Evolutionary conservation across 2,797 vertebrate species (phyloP).

Genomic region (Poeciliopsis infans): DNA sequence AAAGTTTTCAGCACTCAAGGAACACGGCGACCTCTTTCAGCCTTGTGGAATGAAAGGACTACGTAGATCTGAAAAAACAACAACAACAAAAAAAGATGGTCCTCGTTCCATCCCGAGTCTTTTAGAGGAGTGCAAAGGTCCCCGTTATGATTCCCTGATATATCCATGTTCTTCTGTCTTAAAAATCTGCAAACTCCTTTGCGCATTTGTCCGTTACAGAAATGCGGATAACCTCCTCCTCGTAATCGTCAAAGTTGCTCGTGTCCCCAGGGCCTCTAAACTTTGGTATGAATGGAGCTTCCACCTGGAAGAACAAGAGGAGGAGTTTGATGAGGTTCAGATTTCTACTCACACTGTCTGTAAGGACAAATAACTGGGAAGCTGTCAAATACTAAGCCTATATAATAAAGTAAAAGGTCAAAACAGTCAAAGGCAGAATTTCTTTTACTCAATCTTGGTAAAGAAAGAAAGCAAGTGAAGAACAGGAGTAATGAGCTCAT

Average conservation of each 20-base stretch:
- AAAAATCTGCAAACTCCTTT: constrained; percentile 99
- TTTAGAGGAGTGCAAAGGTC: constrained; percentile 96
- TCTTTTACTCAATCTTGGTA: too few relatives aligned
- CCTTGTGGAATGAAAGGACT: constrained; percentile 95
- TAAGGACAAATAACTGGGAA: background rate
- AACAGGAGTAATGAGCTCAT: too few relatives aligned
- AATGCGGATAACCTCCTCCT: constrained; percentile 98
- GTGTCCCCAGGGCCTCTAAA: constrained; percentile 98
- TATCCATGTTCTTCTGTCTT: constrained; percentile 83
- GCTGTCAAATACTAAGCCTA: background rate
- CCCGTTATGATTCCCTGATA: constrained; percentile 89
- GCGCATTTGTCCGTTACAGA: constrained; percentile 98
- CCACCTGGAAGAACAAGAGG: constrained; percentile 83
- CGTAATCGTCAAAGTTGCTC: constrained; percentile 99
- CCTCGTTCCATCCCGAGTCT: constrained; percentile 93
- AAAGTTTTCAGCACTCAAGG: constrained; percentile 89
- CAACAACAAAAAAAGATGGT: constrained; percentile 78
- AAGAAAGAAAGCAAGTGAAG: too few relatives aligned
- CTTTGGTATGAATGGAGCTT: constrained; percentile 99
- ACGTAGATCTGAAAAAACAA: constrained; percentile 82
- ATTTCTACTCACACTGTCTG: constrained; percentile 6
- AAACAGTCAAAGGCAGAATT: background rate
- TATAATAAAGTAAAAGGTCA: background rate
- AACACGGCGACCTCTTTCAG: constrained; percentile 91
- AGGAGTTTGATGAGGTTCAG: constrained; percentile 9